Evolutionary conservation across 2,888 invertebrate genomes (phyloP), one percentile per base, ranked within the genome.

Genomic region (Zygaena filipendulae): DNA sequence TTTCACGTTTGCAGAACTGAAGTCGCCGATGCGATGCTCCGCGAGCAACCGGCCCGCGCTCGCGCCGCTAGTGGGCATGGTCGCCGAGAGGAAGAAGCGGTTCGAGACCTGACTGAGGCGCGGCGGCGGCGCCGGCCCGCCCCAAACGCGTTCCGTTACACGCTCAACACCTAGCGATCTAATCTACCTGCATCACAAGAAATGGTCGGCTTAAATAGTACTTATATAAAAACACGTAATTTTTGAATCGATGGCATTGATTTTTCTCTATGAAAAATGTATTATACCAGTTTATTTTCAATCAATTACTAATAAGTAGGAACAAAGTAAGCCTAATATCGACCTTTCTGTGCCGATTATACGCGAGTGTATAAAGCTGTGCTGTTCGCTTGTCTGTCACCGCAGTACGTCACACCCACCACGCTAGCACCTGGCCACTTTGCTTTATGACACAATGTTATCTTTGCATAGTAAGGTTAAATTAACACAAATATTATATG

Each of bases 61-160:
- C 64, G 71, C 71, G 57, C 83, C 85, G 57, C 82, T 84, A 52
- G 82, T 80, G 63, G 88, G 88, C 63, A 84, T 87, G 84, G 89
- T 88, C 72, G 87, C 87, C 53, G 87, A 87, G 70, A 82, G 86
- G 57, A 84, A 85, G 70, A 86, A 86, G 67, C 82, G 83, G 59
- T 87, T 87, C 74, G 86, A 87, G 63, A 70, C 81, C 42, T 80
- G 33, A 43, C 5, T 7, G 16, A 16, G 7, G 16, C n/a, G n/a
- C n/a, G n/a, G 25, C 31, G 18, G 25, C 30, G 25, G 21, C 33
- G 12, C 28, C 21, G n/a, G n/a, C n/a, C 8, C 11, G 11, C n/a
- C 13, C 23, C 32, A 24, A 14, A 23, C 29, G 22, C 22, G 16
- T 30, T 19, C 26, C n/a, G n/a, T 9, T 18, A 19, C 20, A 4